These are phyloP conservation scores for Heliconius himera DNA, from an alignment of 1,140 invertebrate genomes.

Conservation along the genomic window DNA sequence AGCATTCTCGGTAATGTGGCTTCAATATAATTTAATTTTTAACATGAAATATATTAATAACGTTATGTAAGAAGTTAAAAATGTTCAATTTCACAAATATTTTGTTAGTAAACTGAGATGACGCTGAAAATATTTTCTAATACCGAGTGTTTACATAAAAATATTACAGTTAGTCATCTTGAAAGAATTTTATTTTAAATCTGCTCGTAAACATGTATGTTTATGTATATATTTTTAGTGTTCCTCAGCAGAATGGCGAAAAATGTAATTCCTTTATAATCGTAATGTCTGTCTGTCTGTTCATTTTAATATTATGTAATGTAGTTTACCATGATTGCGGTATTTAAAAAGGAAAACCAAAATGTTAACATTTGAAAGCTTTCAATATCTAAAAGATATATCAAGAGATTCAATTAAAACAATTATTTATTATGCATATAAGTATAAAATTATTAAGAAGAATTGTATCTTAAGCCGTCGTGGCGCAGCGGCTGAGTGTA, in stretches of 20 bases:
- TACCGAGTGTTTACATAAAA: constrained; percentile 16
- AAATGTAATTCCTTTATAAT: neutral
- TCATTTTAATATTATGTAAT: too few relatives aligned
- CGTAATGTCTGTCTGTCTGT: too few relatives aligned
- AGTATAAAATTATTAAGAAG: too few relatives aligned
- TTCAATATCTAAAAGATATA: too few relatives aligned
- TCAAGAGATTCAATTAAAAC: too few relatives aligned
- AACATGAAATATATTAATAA: neutral
- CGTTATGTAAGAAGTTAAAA: constrained; percentile 3
- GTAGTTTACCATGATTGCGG: too few relatives aligned
- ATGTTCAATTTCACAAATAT: constrained; percentile 12
- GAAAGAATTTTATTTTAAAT: constrained; percentile 11
- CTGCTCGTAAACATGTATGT: neutral
- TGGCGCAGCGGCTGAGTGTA: too few relatives aligned
- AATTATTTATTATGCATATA: too few relatives aligned
- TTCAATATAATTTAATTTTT: neutral
- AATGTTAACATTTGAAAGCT: too few relatives aligned
- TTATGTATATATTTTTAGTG: neutral
- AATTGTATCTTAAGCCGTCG: too few relatives aligned
- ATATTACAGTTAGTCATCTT: constrained; percentile 14
- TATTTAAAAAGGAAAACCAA: too few relatives aligned
- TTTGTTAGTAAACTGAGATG: constrained; percentile 40
- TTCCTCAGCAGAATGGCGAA: neutral
- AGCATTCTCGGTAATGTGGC: neutral
- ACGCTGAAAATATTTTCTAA: constrained; percentile 33